Conservation (phyloP, 1,140 invertebrate genomes). For the Caenorhabditis brenneri region DNA sequence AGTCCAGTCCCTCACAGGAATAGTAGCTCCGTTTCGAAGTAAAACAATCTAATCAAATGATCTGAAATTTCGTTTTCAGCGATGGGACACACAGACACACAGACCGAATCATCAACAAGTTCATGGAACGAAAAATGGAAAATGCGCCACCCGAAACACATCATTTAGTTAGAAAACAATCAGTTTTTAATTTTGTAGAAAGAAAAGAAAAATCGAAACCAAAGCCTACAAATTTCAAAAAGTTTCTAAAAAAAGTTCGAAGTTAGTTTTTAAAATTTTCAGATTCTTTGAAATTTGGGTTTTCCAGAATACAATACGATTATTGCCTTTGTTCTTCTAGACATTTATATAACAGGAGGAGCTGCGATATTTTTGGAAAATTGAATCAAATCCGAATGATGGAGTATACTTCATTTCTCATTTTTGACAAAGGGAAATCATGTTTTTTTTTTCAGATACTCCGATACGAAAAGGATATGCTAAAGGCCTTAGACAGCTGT, state of each 20-base stretch:
- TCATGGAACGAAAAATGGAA: background rate
- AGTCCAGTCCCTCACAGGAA: too few species aligned
- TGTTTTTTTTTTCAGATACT: background rate
- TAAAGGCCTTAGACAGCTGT: background rate
- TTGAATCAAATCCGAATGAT: background rate
- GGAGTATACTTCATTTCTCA: background rate
- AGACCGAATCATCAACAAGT: background rate
- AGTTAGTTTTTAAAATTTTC: background rate
- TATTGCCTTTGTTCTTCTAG: background rate
- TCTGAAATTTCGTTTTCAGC: background rate
- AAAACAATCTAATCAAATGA: too few species aligned
- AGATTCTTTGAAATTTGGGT: too few species aligned
- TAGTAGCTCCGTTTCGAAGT: too few species aligned
- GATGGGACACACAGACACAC: background rate
- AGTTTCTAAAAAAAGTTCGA: background rate
- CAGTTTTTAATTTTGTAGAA: background rate
- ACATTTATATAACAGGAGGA: background rate
- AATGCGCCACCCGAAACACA: background rate
- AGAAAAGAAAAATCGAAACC: slow-evolving; percentile 10
- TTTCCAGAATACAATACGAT: slow-evolving; percentile 17
- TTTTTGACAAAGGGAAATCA: background rate
- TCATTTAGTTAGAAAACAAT: slow-evolving; percentile 17
- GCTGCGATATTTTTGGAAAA: background rate
- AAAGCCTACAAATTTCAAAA: background rate
- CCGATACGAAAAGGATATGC: background rate